Evolutionary conservation across 2,797 vertebrate species (phyloP), one percentile per base, ranked within the genome.

Genomic region (Aselliscus stoliczkanus): DNA sequence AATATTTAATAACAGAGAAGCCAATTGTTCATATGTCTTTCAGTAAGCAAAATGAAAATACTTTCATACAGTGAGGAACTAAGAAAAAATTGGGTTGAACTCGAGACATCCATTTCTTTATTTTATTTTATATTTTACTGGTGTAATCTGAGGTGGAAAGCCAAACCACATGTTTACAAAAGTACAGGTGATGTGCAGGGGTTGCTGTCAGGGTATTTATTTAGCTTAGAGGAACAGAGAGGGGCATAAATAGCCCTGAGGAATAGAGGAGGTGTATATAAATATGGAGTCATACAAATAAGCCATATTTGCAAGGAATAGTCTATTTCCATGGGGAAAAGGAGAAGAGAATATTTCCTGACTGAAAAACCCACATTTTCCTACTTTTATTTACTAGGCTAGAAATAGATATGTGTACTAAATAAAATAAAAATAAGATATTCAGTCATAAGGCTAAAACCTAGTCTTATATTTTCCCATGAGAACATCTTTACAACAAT

Each of bases 1-100:
- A 90, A 76, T 92, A 92, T 90, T 82, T 94, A 90, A 79, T 86
- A 75, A 93, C 54, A 92, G 81, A 92, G 52, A 90, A 96, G 47
- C n/a, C 85, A 83, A 77, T 42, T 84, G 50, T 77, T 5, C 12
- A 85, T 83, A 94, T 34, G 81, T 91, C 77, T 81, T 72, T 21
- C 15, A 75, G 67, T 75, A 93, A 83, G 84, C 52, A 80, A 70
- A 58, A 95, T 87, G 82, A 47, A 86, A 90, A 80, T 87, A 80
- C 11, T 64, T 94, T 52, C 60, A 52, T 89, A 89, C 18, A 87
- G 37, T 79, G 70, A 88, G 17, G 17, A 90, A 69, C 25, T 73
- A 80, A 75, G 80, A 54, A 88, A 86, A 69, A 92, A 85, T 50
- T 86, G 52, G 34, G 94, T 34, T 80, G 83, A 87, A 90, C 37